phyloP scores from a whole-genome alignment of 2,113 vertebrate species.

The Heloderma charlesbogerti region DNA sequence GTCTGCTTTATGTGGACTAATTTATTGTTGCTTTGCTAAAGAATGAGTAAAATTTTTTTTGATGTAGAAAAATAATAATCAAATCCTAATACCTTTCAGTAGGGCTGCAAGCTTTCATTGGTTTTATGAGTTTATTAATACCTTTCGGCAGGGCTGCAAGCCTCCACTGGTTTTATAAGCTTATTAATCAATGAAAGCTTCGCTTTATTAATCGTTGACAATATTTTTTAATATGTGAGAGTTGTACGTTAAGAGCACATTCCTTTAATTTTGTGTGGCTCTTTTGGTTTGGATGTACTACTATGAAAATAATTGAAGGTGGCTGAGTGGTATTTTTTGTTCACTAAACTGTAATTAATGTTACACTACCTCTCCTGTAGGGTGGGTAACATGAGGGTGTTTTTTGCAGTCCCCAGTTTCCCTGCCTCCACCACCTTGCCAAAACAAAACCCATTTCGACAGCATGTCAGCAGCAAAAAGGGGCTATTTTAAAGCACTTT shows the following conservation, averaged over 20 bases:
- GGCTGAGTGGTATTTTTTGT: neutral
- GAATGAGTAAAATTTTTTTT: neutral
- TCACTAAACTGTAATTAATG: neutral
- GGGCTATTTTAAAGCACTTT: too few species aligned
- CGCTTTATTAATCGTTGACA: neutral
- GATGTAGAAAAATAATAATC: constrained; percentile 2
- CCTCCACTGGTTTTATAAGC: too few species aligned
- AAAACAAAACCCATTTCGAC: too few species aligned
- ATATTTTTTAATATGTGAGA: neutral
- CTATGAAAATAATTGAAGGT: neutral
- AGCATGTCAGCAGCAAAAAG: too few species aligned
- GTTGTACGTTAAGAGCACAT: neutral
- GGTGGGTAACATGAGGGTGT: too few species aligned
- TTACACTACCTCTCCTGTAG: neutral
- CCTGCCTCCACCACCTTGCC: too few species aligned
- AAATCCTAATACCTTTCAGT: neutral
- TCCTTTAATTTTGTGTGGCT: neutral
- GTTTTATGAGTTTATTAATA: neutral
- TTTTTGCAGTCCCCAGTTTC: too few species aligned
- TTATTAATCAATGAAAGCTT: neutral
- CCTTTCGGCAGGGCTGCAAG: neutral
- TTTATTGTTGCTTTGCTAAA: neutral
- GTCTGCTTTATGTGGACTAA: neutral
- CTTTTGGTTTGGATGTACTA: neutral
- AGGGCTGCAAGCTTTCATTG: neutral